A percentile compares a stretch with the other conserved stretches of the same genome.
Conservation (phyloP, 2,888 invertebrate species). For the Platycheirus albimanus region DNA sequence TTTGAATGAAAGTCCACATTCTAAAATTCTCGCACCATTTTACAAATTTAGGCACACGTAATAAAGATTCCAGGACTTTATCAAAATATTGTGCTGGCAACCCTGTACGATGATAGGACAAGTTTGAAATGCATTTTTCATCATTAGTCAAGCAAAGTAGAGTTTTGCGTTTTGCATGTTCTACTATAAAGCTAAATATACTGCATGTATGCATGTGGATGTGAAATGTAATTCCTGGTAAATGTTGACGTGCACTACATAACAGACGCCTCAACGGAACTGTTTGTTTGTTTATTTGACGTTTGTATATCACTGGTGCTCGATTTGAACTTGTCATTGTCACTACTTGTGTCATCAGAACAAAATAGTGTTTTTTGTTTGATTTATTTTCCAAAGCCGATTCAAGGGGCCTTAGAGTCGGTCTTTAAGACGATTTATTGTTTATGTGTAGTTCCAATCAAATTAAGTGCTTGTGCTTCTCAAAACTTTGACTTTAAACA, state of each 20-base stretch:
- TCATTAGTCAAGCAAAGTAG: constrained; percentile 48
- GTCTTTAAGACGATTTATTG: background rate
- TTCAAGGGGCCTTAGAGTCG: background rate
- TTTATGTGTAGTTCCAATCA: background rate
- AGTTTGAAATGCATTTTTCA: constrained; percentile 60
- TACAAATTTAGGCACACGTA: no score
- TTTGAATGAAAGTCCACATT: no score
- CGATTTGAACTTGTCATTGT: constrained; percentile 49
- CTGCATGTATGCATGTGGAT: background rate
- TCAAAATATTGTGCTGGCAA: no score
- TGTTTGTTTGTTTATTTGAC: constrained; percentile 30
- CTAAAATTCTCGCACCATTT: no score
- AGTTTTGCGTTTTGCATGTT: constrained; percentile 7
- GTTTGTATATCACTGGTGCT: background rate
- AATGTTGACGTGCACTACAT: constrained; percentile 24
- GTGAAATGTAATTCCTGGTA: constrained; percentile 33
- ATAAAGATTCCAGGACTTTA: no score
- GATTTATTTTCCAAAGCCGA: constrained; percentile 18
- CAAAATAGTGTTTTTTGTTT: constrained; percentile 35
- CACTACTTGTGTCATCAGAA: constrained; percentile 36
- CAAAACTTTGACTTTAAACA: no score
- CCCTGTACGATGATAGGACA: background rate
- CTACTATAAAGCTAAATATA: no score
- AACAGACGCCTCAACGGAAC: constrained; percentile 21
- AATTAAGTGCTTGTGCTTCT: no score